phyloP scores from a whole-genome alignment of 2,888 invertebrate species.

The Salticus scenicus region DNA sequence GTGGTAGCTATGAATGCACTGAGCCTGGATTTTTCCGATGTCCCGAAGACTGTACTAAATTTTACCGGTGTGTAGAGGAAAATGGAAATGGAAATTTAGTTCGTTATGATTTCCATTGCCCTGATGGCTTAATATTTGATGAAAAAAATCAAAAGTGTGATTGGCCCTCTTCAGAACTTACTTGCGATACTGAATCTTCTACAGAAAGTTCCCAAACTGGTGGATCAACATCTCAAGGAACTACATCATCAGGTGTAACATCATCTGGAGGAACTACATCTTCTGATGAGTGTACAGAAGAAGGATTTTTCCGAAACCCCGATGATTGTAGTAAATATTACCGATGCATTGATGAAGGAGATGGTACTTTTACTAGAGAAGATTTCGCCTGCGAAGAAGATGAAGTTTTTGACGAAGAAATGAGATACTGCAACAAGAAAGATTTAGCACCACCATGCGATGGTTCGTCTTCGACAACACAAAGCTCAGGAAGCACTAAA shows the following conservation, averaged over 20 bases:
- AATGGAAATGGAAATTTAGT: slow-evolving; percentile 41
- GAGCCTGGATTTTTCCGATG: slow-evolving; percentile 70
- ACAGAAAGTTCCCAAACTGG: neutral
- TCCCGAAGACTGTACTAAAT: slow-evolving; percentile 68
- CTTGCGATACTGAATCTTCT: slow-evolving; percentile 37
- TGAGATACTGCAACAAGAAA: slow-evolving; percentile 46
- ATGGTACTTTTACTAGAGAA: slow-evolving; percentile 39
- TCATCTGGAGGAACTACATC: neutral
- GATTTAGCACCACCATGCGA: slow-evolving; percentile 49
- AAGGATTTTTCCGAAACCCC: slow-evolving; percentile 72
- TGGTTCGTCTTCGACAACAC: neutral
- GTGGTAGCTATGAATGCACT: slow-evolving; percentile 24
- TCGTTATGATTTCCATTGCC: slow-evolving; percentile 68
- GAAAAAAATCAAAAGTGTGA: slow-evolving; percentile 66
- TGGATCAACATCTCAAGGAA: neutral
- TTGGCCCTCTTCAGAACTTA: slow-evolving; percentile 64
- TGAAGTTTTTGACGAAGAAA: slow-evolving; percentile 65
- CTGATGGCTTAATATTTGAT: slow-evolving; percentile 71
- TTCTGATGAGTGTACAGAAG: slow-evolving; percentile 41
- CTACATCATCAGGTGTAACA: neutral
- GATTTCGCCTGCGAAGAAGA: slow-evolving; percentile 55
- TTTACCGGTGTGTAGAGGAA: slow-evolving; percentile 70
- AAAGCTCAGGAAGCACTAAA: neutral
- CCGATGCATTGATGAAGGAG: slow-evolving; percentile 69
- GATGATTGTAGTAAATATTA: slow-evolving; percentile 71